Conservation (phyloP, 2,888 invertebrate genomes). For the Meteorus cinctellus region DNA sequence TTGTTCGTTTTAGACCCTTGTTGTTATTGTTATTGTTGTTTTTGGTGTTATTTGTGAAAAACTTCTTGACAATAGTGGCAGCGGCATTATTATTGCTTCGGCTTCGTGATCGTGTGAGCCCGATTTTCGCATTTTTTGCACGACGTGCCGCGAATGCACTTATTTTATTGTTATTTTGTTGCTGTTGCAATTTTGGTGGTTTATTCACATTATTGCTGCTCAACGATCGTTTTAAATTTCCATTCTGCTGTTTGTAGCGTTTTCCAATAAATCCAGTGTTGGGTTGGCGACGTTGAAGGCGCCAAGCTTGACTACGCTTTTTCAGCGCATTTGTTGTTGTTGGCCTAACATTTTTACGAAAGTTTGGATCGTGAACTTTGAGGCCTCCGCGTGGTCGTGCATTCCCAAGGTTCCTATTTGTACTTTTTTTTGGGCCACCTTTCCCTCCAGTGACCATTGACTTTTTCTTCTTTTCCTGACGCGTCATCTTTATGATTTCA, state of each 20-base stretch:
- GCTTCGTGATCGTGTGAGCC: slow-evolving; percentile 65
- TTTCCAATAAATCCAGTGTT: slow-evolving; percentile 62
- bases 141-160: slow-evolving; percentile 58
- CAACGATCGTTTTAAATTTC: slow-evolving; percentile 57
- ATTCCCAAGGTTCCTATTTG: slow-evolving; percentile 39
- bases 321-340: slow-evolving; percentile 46
- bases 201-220: slow-evolving; percentile 62
- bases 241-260: slow-evolving; percentile 59
- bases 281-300: slow-evolving; percentile 54
- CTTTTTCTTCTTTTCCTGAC: slow-evolving; percentile 70
- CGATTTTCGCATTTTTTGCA: slow-evolving; percentile 57
- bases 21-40: background rate
- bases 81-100: slow-evolving; percentile 61
- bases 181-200: slow-evolving; percentile 37
- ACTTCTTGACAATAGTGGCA: slow-evolving; percentile 55
- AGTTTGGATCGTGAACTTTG: slow-evolving; percentile 42
- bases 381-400: slow-evolving; percentile 28
- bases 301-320: slow-evolving; percentile 47
- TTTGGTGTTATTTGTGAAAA: slow-evolving; percentile 51
- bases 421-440: slow-evolving; percentile 46
- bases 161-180: slow-evolving; percentile 54
- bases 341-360: slow-evolving; percentile 30
- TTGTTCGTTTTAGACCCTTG: slow-evolving; percentile 63
- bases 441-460: slow-evolving; percentile 59
- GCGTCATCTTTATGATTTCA: slow-evolving; percentile 73